Base-by-base conservation (phyloP, 2,888 invertebrate species). In the Eustalomyia histrio region DNA sequence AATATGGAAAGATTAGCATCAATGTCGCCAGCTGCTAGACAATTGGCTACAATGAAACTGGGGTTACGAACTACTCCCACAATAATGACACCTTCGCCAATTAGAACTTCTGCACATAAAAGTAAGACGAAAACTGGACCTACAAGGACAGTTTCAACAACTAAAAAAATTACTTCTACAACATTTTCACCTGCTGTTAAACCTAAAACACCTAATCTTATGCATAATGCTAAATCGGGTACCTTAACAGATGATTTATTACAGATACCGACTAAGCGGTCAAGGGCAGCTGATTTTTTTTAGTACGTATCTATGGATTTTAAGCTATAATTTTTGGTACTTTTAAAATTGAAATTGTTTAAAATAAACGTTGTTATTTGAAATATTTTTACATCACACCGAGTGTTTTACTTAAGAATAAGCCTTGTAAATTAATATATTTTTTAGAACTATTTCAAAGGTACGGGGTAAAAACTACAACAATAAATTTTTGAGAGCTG, bases 1-100 rank as follows among this genome's bases (percentile, higher is more conserved):
- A 93, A 94, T 60, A 93, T 95, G 21, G 97, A 98, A 82, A 93
- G 97, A 1, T 90, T 99, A 50, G 95, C 95, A 5, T 95, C 95
- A 73, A 96, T 99, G 96, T 99, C 99, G 0, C 99, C 99, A 0
- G 99, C 99, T 0, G 99, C 99, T 0, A 94, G 96, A 83, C 93
- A 94, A 84, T 91, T 99, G 43, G 98, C 97, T 5, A 95, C 95
- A 0, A 91, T 92, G 21, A 93, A 93, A 85, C 90, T 95, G 8
- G 92, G 93, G 7, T 88, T 93, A 82, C 92, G 93, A 0, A 93
- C 93, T 0, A 92, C 92, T 17, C 91, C 91, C 2, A 83, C 87
- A 2, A 85, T 87, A 53, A 86, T 89, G 39, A 87, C 86, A 8
- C 87, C 87, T 0, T 83, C 84, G 12, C 86, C 86, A 0, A 35